Base-by-base conservation (phyloP, 2,888 invertebrate species). In the Hydropsyche betteni region DNA sequence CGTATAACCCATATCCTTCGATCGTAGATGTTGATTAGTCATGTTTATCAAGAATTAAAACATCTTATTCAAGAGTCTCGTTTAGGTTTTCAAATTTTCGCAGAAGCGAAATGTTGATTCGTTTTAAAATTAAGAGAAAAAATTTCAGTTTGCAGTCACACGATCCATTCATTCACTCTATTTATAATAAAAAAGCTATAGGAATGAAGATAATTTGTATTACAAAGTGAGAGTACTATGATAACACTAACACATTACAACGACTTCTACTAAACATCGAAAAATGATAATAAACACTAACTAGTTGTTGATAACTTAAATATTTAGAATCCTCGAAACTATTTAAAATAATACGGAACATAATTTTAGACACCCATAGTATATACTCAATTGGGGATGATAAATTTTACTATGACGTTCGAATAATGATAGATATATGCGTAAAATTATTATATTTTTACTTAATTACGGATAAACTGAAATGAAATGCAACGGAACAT, bases 131-230 rank as follows among this genome's bases (percentile, higher is more conserved):
- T 44, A 10, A 44, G 44, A 44, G 10, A 44, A 44, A 10, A 44
- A 44, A 2, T 44, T 44, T 44, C 44, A 6, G 14, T 58, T 64
- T 36, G 7, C 64, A 53, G 16, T 12, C 55, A 75, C 44, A 24
- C 75, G 34, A 72, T 51, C 64, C 75, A 75, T 75, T 24, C 24
- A 24, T 24, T 72, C 75, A 51, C 69, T 69, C 51, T 55, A 50
- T 58, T 24, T 53, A 58, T 69, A 72, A 5, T 68, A 51, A 73
- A 77, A 77, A 77, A 77, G 77, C 77, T 69, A 69, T 68, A 71
- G 77, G 77, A 77, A 77, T 77, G 73, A 73, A 75, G 55, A 69
- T 34, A 73, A 44, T 64, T 64, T 64, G 64, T 64, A 64, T 64
- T 64, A 64, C 34, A 34, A 64, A 64, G 64, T 64, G 64, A 64